These are phyloP conservation scores for Hippoglossus hippoglossus DNA, from an alignment of 2,797 vertebrate species.

Conservation along the genomic window DNA sequence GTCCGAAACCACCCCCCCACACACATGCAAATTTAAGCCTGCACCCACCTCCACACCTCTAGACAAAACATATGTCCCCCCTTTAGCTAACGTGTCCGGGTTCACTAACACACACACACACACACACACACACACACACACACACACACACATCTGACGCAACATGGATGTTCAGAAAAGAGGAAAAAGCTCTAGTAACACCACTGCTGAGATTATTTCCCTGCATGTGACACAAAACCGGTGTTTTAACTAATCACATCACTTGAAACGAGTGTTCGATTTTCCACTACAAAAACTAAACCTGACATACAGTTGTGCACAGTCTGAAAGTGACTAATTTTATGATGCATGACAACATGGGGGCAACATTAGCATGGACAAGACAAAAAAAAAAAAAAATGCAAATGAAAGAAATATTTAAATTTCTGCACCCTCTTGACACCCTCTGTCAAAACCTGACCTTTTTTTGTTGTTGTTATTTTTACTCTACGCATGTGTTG, in stretches of 20 bases:
- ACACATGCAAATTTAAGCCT: constrained; percentile 34
- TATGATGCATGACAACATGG: not conserved
- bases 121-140: constrained; percentile 15
- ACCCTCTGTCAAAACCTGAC: constrained; percentile 30
- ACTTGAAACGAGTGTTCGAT: too few species aligned
- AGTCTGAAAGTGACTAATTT: constrained; percentile 14
- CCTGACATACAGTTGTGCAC: constrained; percentile 11
- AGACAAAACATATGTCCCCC: constrained; percentile 83
- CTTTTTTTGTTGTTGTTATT: constrained; percentile 19
- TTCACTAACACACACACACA: constrained; percentile 42
- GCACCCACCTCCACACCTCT: constrained; percentile 61
- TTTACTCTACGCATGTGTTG: constrained; percentile 15
- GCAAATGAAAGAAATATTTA: not conserved
- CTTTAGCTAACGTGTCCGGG: constrained; percentile 39
- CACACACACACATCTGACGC: not conserved
- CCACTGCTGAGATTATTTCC: too few species aligned
- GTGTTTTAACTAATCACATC: too few species aligned
- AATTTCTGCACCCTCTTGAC: not conserved
- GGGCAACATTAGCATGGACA: too few species aligned
- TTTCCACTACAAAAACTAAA: not conserved
- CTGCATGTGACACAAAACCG: too few species aligned
- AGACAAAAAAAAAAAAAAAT: too few species aligned
- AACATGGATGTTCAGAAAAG: too few species aligned
- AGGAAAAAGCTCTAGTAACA: too few species aligned
- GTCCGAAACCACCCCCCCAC: not conserved